Base-by-base conservation (phyloP, 2,888 invertebrate genomes). In the Papilio protenor region DNA sequence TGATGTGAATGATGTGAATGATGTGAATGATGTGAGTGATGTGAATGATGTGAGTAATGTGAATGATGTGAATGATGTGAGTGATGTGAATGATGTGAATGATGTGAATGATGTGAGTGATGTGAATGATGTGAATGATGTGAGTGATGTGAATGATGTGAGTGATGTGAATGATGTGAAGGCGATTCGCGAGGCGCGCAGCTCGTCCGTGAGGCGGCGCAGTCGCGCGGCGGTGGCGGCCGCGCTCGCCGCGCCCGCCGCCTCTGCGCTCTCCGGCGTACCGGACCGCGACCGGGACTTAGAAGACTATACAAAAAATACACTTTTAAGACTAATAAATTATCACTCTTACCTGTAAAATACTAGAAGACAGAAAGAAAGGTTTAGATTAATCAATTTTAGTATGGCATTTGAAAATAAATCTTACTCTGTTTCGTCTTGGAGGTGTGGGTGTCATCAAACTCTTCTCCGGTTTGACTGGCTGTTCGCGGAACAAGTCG, bases 161-260 rank as follows among this genome's bases (percentile, higher is more conserved):
- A 27, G 27, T 27, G 27, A 27, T 27, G 27, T 27, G 27, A 27
- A 2, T 27, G 27, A n/a, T n/a, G n/a, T n/a, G n/a, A n/a, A n/a
- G 59, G 93, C 95, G 81, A 92, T 91, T 70, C 95, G 90, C 14
- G 94, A 94, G 45, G 95, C 95, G 0, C 96, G 93, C 75, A 96
- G 88, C 83, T 97, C 97, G 85, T 97, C 97, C 0, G 97, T 97
- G 47, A 97, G 96, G 59, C 97, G 96, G 1, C 96, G 96, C 86
- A 98, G 87, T 57, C 96, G 94, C 80, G 96, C 95, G 82, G 97
- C 94, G 12, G 96, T 95, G 27, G 87, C 89, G 45, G 88, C 90
- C 40, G 87, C 88, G 74, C 86, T 89, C n/a, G 78, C 84, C 2
- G 83, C 84, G 57, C 85, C 88, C 33, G 84, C 86, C 75, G 86